Evolutionary conservation across 2,888 invertebrate genomes (phyloP), one percentile per base, ranked within the genome.

Genomic region (Drosophila tanythrix): DNA sequence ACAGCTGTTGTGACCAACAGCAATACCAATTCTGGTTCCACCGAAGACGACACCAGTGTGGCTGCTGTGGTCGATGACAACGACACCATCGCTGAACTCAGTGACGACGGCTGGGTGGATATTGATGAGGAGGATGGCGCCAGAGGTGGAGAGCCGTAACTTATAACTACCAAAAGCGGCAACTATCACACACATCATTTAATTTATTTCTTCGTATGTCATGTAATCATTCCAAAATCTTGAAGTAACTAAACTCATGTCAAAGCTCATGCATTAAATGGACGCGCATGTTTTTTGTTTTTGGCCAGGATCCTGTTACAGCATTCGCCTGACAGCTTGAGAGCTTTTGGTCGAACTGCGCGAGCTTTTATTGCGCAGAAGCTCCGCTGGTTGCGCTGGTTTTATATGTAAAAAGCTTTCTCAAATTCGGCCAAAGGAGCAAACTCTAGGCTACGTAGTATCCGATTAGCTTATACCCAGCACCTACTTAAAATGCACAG

Each of bases 81-180:
- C 46, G 85, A 85, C 51, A 89, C 85, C 33, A 64, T 82, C 7
- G 85, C 74, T 8, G 90, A 85, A 31, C 72, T 85, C 13, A 85
- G 85, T 43, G 85, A 85, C 40, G 88, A 89, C 43, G 85, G 79
- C 43, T 85, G 85, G 90, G 77, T 80, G 21, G 90, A 89, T 46
- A 25, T 83, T 18, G 78, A 81, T 21, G 81, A 81, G 21, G 81
- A 76, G 15, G 81, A 81, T 40, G 80, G 88, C 15, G 82, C 85
- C 52, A 55, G 68, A 18, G 83, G 85, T 2, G 88, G 79, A 33
- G 67, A 56, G 8, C 40, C 38, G 13, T 63, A 66, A 13, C 7
- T 15, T 11, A 18, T 11, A 50, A n/a, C 25, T 25, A 13, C 27
- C 18, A 48, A 40, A 33, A 13, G 29, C 25, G 2, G 18, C n/a